A percentile compares a stretch with the other conserved stretches of the same genome.
Conservation (phyloP, 2,113 vertebrate genomes). For the Vulpes vulpes region DNA sequence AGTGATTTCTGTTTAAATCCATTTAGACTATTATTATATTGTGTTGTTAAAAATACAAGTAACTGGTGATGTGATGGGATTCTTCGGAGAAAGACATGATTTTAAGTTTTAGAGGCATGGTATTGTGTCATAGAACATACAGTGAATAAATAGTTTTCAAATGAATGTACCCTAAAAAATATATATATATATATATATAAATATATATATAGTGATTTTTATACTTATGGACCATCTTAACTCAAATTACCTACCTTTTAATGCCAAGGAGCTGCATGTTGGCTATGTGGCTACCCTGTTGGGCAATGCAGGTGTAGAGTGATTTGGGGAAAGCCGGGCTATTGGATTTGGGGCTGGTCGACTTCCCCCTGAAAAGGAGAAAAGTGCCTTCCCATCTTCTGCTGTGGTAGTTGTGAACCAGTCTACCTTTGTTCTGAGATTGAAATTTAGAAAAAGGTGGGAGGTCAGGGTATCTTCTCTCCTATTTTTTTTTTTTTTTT, state of each 20-base stretch:
- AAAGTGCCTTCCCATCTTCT: not conserved
- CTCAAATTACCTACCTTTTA: not conserved
- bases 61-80: not conserved
- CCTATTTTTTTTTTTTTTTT: not conserved
- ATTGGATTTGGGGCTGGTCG: not conserved
- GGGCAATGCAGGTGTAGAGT: not conserved
- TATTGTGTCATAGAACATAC: not conserved
- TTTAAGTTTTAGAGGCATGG: slow-evolving; percentile 47
- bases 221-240: not conserved
- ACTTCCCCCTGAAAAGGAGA: not conserved
- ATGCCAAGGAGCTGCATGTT: not conserved
- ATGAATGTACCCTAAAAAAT: not conserved
- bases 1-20: slow-evolving; percentile 15
- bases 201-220: not conserved
- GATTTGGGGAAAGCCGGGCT: not conserved
- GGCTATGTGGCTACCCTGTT: not conserved
- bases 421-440: not conserved
- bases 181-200: not conserved
- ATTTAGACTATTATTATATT: not conserved
- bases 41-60: slow-evolving; percentile 25
- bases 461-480: not conserved
- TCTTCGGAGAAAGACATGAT: not conserved
- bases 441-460: not conserved
- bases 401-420: not conserved
- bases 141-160: slow-evolving; percentile 40